Percentiles rank a stretch among this genome's conserved stretches.
These are phyloP conservation scores for Crotalus adamanteus DNA, from an alignment of 2,797 vertebrate genomes.

Conservation along the genomic window DNA sequence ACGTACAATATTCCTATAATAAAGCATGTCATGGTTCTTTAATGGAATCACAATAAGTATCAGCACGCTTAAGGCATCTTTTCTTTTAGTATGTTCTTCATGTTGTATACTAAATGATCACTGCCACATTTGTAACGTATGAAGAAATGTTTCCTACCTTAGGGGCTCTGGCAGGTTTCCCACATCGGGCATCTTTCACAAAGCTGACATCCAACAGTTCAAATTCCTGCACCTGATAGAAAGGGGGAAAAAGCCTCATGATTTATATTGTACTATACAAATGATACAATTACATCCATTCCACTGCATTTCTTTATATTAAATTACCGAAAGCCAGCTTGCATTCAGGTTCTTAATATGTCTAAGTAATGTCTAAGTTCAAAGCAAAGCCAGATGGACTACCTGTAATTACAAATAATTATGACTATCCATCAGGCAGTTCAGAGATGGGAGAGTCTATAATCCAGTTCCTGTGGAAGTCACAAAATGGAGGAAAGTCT, in stretches of 20 bases:
- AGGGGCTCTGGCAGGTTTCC: constrained; percentile 77
- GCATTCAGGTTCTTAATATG: not conserved
- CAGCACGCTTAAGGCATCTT: no score
- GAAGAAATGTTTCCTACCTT: constrained; percentile 71
- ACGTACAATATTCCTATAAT: not conserved
- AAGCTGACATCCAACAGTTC: constrained; percentile 80
- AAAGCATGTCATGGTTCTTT: not conserved
- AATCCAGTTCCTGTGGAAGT: not conserved
- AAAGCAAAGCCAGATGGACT: not conserved
- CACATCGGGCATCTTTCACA: constrained; percentile 79
- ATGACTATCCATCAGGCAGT: not conserved
- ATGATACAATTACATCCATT: not conserved
- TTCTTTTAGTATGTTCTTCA: not conserved
- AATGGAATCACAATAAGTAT: not conserved
- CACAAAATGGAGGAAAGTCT: not conserved
- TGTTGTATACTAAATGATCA: constrained; percentile 29
- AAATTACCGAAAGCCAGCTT: not conserved
- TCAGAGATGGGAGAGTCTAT: not conserved
- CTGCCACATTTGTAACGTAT: constrained; percentile 17
- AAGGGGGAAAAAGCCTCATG: not conserved
- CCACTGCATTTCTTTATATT: not conserved
- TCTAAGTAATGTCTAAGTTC: not conserved
- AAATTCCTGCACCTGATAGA: constrained; percentile 70
- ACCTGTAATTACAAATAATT: not conserved
- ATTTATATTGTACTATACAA: not conserved